phyloP scores from a whole-genome alignment of 2,888 invertebrate species.

The Papilio demoleus region DNA sequence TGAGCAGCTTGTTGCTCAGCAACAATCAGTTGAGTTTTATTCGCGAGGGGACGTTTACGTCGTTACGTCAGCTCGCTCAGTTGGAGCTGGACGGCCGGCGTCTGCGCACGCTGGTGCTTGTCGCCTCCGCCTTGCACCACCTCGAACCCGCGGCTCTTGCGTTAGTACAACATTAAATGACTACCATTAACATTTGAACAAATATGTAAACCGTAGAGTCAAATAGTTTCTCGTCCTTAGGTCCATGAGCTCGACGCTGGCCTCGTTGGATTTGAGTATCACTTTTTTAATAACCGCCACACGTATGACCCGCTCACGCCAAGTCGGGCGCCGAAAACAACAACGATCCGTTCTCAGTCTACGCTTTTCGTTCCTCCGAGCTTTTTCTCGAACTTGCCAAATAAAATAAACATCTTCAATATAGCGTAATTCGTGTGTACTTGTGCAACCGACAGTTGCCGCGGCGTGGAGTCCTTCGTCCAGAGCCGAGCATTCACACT shows the following conservation, averaged over 20 bases:
- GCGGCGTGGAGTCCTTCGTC: too few relatives aligned
- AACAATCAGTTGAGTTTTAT: slow-evolving; percentile 87
- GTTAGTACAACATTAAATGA: slow-evolving; percentile 36
- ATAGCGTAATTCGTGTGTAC: too few relatives aligned
- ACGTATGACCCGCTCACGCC: slow-evolving; percentile 88
- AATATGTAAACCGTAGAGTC: too few relatives aligned
- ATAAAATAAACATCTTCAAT: too few relatives aligned
- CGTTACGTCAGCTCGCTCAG: slow-evolving; percentile 84
- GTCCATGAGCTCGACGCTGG: slow-evolving; percentile 89
- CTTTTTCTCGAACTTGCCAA: too few relatives aligned
- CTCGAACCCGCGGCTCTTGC: slow-evolving; percentile 87
- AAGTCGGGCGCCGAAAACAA: slow-evolving; percentile 85
- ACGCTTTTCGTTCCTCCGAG: too few relatives aligned
- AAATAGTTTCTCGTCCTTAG: too few relatives aligned
- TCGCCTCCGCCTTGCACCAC: slow-evolving; percentile 89
- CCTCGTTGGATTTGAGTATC: slow-evolving; percentile 91
- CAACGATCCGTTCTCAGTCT: slow-evolving; percentile 88
- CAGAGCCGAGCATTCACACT: too few relatives aligned
- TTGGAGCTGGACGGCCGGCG: slow-evolving; percentile 86
- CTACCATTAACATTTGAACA: too few relatives aligned
- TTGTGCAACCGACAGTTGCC: too few relatives aligned
- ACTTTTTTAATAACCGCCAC: slow-evolving; percentile 88
- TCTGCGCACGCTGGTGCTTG: slow-evolving; percentile 89
- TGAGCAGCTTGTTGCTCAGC: slow-evolving; percentile 89
- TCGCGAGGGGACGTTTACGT: slow-evolving; percentile 78